These are phyloP conservation scores for Dendrocopos noguchii DNA, from an alignment of 2,113 vertebrate genomes.

Conservation along the genomic window DNA sequence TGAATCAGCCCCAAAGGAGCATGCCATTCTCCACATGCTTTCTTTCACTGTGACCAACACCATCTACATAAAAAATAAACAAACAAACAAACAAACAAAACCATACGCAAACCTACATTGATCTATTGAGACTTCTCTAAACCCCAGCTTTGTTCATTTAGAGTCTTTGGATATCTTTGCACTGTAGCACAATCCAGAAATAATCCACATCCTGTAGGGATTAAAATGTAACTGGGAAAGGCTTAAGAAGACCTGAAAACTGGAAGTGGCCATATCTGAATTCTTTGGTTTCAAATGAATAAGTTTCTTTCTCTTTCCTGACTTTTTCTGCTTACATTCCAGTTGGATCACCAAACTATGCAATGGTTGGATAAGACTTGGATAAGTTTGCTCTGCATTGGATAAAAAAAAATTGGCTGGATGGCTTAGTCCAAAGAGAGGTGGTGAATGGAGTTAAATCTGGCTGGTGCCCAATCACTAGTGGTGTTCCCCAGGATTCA, in stretches of 20 bases:
- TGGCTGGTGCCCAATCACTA: too few species aligned
- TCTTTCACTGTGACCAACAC: neutral
- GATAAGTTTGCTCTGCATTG: too few species aligned
- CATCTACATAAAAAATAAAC: constrained; percentile 13
- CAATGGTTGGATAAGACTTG: too few species aligned
- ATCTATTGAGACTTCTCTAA: neutral
- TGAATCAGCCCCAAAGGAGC: neutral
- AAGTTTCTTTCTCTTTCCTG: neutral
- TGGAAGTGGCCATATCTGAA: neutral
- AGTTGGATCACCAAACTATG: neutral
- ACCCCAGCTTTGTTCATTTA: neutral
- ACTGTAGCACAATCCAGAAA: neutral
- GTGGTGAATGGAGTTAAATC: too few species aligned
- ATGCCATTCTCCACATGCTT: neutral
- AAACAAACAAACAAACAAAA: neutral
- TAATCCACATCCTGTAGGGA: neutral
- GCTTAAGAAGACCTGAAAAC: neutral
- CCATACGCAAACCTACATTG: neutral
- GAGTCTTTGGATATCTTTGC: neutral
- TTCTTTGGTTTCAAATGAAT: neutral
- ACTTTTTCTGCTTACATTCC: neutral
- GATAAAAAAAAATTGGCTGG: too few species aligned
- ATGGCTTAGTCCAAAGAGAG: too few species aligned
- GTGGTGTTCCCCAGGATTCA: too few species aligned
- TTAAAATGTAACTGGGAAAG: neutral